Percentiles rank a stretch among this genome's conserved stretches.
phyloP scores from a whole-genome alignment of 2,113 vertebrate genomes.

The Theropithecus gelada region DNA sequence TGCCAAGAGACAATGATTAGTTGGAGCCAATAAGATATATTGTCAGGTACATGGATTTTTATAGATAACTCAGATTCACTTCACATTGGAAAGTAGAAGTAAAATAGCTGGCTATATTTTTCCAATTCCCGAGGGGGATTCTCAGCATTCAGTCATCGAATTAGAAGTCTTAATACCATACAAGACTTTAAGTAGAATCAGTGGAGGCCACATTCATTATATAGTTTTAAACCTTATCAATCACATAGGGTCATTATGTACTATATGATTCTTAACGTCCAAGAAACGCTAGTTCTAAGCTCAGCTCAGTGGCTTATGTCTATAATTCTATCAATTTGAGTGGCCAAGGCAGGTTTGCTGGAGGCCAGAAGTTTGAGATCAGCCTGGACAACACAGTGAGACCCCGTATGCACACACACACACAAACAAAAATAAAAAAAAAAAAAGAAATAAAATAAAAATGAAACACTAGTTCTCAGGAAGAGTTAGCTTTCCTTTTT shows the following conservation, averaged over 20 bases:
- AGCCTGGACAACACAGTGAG: too few relatives aligned
- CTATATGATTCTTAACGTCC: neutral
- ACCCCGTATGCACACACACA: too few relatives aligned
- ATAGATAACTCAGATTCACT: neutral
- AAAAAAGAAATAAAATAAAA: too few relatives aligned
- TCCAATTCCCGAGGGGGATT: neutral
- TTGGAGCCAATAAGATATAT: neutral
- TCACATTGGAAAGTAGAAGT: neutral
- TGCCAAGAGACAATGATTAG: neutral
- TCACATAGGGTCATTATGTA: neutral
- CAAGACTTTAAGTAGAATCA: neutral
- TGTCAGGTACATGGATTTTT: conserved; percentile 8
- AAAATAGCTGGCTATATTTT: neutral
- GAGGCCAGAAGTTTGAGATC: too few relatives aligned
- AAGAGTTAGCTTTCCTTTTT: neutral
- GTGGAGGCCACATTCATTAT: neutral
- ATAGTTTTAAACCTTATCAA: conserved; percentile 14
- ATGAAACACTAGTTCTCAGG: neutral
- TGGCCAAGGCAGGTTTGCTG: too few relatives aligned
- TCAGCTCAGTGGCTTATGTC: too few relatives aligned
- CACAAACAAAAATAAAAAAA: too few relatives aligned
- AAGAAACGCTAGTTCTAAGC: neutral
- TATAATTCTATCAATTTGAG: too few relatives aligned
- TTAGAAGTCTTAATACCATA: neutral
- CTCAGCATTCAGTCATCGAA: neutral